These are phyloP conservation scores for Eucidaris tribuloides DNA, from an alignment of 35 echinoderm and acorn worm genomes.

Conservation along the genomic window DNA sequence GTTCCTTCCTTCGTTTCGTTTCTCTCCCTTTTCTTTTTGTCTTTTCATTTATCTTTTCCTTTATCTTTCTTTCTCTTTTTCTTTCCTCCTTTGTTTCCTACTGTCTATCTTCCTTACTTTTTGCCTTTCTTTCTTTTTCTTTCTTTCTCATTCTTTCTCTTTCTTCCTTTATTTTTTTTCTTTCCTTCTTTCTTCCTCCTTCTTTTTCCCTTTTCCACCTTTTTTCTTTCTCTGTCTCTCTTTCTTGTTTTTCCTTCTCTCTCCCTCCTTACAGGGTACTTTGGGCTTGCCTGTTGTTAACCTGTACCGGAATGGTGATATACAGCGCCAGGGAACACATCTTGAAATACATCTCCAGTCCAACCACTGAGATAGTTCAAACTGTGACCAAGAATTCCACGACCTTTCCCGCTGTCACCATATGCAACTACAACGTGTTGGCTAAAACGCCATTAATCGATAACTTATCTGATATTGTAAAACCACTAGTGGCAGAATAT, in stretches of 20 bases:
- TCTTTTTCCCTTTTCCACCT: background rate
- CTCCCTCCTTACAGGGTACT: background rate
- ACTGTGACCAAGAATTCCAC: background rate
- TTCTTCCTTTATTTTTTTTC: background rate
- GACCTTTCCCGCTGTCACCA: constrained; percentile 18
- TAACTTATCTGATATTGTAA: too few relatives aligned
- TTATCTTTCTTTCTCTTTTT: too few relatives aligned
- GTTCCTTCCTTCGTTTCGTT: too few relatives aligned
- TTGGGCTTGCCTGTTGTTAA: background rate
- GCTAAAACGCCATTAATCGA: background rate
- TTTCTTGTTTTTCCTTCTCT: background rate
- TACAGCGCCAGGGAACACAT: background rate
- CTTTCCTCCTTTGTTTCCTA: too few relatives aligned
- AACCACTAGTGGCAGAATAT: background rate
- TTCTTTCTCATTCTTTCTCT: background rate
- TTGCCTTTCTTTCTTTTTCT: background rate
- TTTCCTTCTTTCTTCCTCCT: background rate
- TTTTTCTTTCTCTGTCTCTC: background rate
- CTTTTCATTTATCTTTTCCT: too few relatives aligned
- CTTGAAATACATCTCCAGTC: background rate
- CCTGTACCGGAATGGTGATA: background rate
- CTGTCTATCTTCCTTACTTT: too few relatives aligned
- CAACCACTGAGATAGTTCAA: background rate
- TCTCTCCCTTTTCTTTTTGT: too few relatives aligned
- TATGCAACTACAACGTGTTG: constrained; percentile 30